A percentile compares a stretch with the other conserved stretches of the same genome.
These are phyloP conservation scores for Cryptotermes secundus DNA, from an alignment of 1,140 invertebrate genomes.

Conservation along the genomic window DNA sequence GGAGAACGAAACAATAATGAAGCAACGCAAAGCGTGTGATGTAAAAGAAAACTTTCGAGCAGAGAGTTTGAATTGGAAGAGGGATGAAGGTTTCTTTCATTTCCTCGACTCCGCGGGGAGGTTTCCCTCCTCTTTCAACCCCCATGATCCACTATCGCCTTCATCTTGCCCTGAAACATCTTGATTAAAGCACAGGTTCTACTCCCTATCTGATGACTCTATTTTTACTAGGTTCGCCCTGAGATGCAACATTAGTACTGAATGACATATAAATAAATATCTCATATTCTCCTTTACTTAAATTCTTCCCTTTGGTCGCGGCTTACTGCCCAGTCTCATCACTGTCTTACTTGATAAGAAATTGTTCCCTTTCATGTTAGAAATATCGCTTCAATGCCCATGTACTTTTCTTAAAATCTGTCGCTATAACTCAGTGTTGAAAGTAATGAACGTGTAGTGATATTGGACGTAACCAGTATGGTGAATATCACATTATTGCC, in stretches of 20 bases:
- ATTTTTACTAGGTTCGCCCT: neutral
- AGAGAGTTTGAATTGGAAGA: neutral
- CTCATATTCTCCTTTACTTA: neutral
- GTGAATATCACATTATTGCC: no score
- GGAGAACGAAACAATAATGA: slow-evolving; percentile 9
- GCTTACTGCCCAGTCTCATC: no score
- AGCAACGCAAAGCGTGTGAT: neutral
- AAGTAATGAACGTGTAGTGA: no score
- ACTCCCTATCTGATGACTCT: neutral
- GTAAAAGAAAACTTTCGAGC: slow-evolving; percentile 6
- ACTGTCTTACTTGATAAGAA: no score
- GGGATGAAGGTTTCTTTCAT: slow-evolving; percentile 13
- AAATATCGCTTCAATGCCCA: no score
- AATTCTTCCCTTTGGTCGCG: no score
- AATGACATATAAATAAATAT: no score
- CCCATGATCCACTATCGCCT: neutral
- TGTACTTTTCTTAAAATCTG: no score
- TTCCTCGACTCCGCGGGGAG: neutral
- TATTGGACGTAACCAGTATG: no score
- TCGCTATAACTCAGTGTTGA: no score
- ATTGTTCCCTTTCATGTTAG: no score
- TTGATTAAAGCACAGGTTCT: neutral
- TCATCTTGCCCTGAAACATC: neutral
- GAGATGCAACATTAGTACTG: neutral
- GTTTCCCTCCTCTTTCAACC: neutral